phyloP scores from a whole-genome alignment of 92 coral and sea anemone genomes.

The Galaxea fascicularis region DNA sequence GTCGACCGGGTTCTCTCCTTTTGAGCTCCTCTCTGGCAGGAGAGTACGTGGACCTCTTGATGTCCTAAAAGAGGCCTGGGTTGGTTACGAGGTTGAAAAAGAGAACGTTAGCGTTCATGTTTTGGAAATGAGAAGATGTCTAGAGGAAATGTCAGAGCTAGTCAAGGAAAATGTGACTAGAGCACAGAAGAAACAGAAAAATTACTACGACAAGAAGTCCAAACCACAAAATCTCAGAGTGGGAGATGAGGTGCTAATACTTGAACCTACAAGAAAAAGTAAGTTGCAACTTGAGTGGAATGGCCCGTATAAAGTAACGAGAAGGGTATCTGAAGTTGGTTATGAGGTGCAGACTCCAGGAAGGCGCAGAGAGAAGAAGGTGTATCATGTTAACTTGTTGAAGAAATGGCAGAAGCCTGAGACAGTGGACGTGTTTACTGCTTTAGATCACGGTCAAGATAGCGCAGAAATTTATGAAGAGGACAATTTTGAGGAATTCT shows the following conservation, averaged over 20 bases:
- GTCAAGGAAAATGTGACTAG: constrained; percentile 30
- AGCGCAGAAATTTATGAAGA: background rate
- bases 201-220: constrained; percentile 18
- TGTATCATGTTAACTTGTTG: background rate
- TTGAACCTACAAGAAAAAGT: constrained; percentile 7
- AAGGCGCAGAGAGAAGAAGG: background rate
- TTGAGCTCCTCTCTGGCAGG: constrained; percentile 54
- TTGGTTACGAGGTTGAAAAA: constrained; percentile 15
- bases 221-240: background rate
- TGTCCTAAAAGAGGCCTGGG: constrained; percentile 43
- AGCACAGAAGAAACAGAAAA: constrained; percentile 28
- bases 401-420: background rate
- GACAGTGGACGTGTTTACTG: background rate
- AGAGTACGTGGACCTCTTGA: constrained; percentile 33
- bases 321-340: too few relatives aligned
- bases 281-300: background rate
- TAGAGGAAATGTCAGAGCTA: constrained; percentile 21
- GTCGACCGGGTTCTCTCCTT: constrained; percentile 56
- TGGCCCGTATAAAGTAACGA: background rate
- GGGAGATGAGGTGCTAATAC: constrained; percentile 22
- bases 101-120: constrained; percentile 3
- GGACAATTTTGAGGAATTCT: too few relatives aligned
- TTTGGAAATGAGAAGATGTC: constrained; percentile 20
- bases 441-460: background rate
- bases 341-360: background rate